Percentiles rank a stretch among this genome's conserved stretches.
Conservation (phyloP, 2,888 invertebrate species). For the Aethes cnicana region DNA sequence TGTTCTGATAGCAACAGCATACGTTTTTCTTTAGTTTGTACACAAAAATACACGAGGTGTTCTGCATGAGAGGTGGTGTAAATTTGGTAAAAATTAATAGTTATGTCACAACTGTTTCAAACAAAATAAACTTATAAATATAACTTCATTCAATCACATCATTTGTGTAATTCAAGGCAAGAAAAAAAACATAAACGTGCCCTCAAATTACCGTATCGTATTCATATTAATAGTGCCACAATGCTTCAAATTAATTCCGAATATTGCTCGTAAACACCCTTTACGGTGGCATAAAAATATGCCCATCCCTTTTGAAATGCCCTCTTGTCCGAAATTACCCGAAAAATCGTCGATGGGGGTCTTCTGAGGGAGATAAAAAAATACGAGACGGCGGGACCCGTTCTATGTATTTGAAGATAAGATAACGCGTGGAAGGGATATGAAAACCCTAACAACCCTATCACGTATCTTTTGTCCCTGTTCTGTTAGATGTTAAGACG, state of each 20-base stretch:
- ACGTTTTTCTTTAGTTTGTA: no score
- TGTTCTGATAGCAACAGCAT: no score
- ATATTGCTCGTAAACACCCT: conserved; percentile 19
- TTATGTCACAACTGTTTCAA: no score
- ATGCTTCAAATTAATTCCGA: conserved; percentile 26
- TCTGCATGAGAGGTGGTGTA: no score
- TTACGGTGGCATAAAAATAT: conserved; percentile 39
- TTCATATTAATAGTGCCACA: conserved; percentile 19
- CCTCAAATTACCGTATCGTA: background rate
- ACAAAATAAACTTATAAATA: no score
- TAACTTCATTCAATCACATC: no score
- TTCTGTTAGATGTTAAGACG: background rate
- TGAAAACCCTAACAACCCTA: conserved; percentile 25
- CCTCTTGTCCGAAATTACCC: conserved; percentile 51
- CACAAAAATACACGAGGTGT: no score
- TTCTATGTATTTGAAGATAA: conserved; percentile 51
- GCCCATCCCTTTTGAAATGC: conserved; percentile 46
- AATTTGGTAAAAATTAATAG: no score
- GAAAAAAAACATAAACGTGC: background rate
- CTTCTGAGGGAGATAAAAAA: conserved; percentile 57
- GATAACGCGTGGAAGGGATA: conserved; percentile 42
- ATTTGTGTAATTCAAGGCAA: no score
- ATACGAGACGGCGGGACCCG: conserved; percentile 51
- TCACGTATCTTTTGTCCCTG: conserved; percentile 7
- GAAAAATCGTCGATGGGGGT: conserved; percentile 48